Conservation (phyloP, 2,797 vertebrate genomes). For the Micrastur ruficollis region DNA sequence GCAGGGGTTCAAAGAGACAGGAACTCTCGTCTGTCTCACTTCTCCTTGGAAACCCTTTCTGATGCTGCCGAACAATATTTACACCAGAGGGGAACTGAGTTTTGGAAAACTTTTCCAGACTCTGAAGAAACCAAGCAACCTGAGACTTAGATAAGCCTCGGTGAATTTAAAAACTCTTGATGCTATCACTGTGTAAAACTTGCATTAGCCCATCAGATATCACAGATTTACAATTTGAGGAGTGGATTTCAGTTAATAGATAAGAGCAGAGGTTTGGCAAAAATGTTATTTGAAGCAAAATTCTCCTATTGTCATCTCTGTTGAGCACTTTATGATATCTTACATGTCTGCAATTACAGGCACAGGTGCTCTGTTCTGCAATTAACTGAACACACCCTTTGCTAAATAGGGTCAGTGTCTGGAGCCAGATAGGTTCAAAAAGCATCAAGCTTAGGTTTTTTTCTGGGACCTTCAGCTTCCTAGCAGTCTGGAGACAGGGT, state of each 20-base stretch:
- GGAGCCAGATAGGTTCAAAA: background rate
- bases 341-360: background rate
- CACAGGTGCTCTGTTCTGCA: background rate
- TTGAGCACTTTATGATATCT: background rate
- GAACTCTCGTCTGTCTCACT: slow-evolving; percentile 16
- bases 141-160: background rate
- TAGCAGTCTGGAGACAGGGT: background rate
- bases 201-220: background rate
- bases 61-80: background rate
- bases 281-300: background rate
- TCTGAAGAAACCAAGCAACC: background rate
- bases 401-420: background rate
- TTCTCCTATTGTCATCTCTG: background rate
- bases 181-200: background rate
- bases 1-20: background rate
- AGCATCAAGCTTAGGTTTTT: background rate
- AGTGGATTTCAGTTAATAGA: background rate
- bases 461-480: background rate
- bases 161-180: background rate
- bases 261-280: background rate
- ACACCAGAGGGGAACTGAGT: background rate
- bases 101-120: slow-evolving; percentile 11
- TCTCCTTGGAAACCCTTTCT: slow-evolving; percentile 4
- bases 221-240: background rate
- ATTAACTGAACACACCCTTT: background rate